These are phyloP conservation scores for Cheilinus undulatus DNA, from an alignment of 2,113 vertebrate species.

Conservation along the genomic window DNA sequence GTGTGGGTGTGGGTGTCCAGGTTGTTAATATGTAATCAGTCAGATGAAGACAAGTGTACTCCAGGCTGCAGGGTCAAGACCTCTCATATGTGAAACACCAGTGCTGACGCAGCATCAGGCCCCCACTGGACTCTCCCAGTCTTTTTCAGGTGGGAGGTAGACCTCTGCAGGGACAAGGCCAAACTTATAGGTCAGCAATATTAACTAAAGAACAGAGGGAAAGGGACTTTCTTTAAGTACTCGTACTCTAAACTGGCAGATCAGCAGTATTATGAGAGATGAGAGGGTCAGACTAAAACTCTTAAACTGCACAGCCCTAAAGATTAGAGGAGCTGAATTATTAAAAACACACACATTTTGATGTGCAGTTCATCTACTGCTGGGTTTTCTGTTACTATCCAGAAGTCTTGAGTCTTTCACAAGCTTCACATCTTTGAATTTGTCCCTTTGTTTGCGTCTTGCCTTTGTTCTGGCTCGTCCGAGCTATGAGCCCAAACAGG, in stretches of 20 bases:
- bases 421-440: not conserved
- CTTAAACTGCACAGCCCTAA: conserved; percentile 16
- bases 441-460: not conserved
- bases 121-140: not conserved
- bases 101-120: conserved; percentile 46
- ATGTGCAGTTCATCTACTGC: not conserved
- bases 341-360: conserved; percentile 45
- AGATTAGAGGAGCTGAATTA: conserved; percentile 62
- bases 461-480: not conserved
- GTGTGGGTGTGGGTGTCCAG: conserved; percentile 49
- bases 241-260: conserved; percentile 40
- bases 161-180: conserved; percentile 52
- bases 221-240: conserved; percentile 21
- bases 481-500: not conserved
- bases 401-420: not conserved
- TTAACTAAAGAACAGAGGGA: conserved; percentile 38
- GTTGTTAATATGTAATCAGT: conserved; percentile 73
- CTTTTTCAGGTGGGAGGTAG: conserved; percentile 53
- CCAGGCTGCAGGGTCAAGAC: conserved; percentile 65
- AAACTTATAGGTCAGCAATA: conserved; percentile 70
- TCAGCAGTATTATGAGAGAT: conserved; percentile 62
- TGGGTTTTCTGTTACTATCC: not conserved
- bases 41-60: conserved; percentile 72
- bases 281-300: conserved; percentile 39
- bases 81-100: conserved; percentile 65